Base-by-base conservation (phyloP, 2,113 vertebrate genomes). In the Eulacestoma nigropectus region DNA sequence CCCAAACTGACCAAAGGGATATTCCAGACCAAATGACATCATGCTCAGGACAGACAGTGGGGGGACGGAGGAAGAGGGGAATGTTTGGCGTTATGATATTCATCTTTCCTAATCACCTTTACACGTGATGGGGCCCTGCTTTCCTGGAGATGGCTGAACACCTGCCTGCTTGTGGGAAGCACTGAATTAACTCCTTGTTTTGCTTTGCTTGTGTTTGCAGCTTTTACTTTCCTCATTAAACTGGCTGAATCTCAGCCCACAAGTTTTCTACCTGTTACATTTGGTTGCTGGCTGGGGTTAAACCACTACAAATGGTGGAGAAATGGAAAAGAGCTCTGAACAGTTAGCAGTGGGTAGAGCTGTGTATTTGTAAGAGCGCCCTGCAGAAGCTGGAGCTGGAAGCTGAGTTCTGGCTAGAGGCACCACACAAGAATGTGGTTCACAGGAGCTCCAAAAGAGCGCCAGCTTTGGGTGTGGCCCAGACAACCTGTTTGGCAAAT, bases 41-140 rank as follows among this genome's bases (percentile, higher is more conserved):
- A 21, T 39, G 15, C 13, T 39, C 10, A 29, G 8, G 33, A 8
- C 39, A 8, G 41, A 62, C 78, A 69, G 12, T 46, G 29, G 2
- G 14, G 46, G 10, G 5, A 46, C 33, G 18, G 5, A 53, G 29
- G 47, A 62, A 53, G 29, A 10, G 11, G 6, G 14, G 5, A 18
- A 33, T 33, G 27, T 25, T 47, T 53, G 16, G 8, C 39, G n/a
- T n/a, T 29, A 30, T 41, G n/a, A 8, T 1, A 4, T 5, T 69
- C 20, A 7, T 63, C 56, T 47, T 87, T 27, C n/a, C 16, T 30
- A 62, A 39, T 33, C 47, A n/a, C 10, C 0, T 0, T 39, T 4
- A 62, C 7, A 6, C 0, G 0, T 42, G 53, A n/a, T 59, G 23
- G 14, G 9, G 11, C 14, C 23, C 53, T 57, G 52, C 21, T 50